phyloP scores from a whole-genome alignment of 2,888 invertebrate genomes.

The Agonopterix alstromeriana region DNA sequence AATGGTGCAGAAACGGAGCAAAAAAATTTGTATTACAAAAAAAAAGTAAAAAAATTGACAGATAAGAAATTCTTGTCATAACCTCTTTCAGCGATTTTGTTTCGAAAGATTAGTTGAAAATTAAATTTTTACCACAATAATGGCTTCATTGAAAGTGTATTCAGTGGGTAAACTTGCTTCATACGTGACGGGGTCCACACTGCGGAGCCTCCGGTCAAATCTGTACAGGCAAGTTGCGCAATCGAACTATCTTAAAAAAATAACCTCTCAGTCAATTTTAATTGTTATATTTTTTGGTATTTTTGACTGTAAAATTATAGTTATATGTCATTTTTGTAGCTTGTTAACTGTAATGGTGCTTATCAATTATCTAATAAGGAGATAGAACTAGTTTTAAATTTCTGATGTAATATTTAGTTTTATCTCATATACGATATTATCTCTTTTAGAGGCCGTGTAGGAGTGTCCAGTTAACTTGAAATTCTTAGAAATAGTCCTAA shows the following conservation, averaged over 20 bases:
- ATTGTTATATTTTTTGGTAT: no score
- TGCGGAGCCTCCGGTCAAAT: slow-evolving; percentile 53
- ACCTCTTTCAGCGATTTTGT: slow-evolving; percentile 29
- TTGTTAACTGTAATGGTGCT: no score
- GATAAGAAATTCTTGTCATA: slow-evolving; percentile 28
- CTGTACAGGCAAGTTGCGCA: slow-evolving; percentile 74
- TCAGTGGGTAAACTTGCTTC: slow-evolving; percentile 64
- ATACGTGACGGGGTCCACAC: slow-evolving; percentile 63
- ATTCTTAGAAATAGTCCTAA: no score
- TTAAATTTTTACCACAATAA: slow-evolving; percentile 23
- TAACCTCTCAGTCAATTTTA: slow-evolving; percentile 26
- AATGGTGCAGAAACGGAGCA: background rate
- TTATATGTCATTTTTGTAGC: no score
- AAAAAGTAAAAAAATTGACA: slow-evolving; percentile 13
- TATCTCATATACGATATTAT: no score
- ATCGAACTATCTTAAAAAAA: slow-evolving; percentile 26
- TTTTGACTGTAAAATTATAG: no score
- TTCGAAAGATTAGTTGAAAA: slow-evolving; percentile 19
- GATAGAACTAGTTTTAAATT: no score
- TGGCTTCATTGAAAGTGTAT: slow-evolving; percentile 73
- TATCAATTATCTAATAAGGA: no score
- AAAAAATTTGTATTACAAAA: background rate
- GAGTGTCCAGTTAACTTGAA: no score
- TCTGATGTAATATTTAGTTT: no score
- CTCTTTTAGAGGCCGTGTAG: no score